Conservation (phyloP, 2,113 vertebrate species). For the rabbit (Oryctolagus cuniculus) region DNA sequence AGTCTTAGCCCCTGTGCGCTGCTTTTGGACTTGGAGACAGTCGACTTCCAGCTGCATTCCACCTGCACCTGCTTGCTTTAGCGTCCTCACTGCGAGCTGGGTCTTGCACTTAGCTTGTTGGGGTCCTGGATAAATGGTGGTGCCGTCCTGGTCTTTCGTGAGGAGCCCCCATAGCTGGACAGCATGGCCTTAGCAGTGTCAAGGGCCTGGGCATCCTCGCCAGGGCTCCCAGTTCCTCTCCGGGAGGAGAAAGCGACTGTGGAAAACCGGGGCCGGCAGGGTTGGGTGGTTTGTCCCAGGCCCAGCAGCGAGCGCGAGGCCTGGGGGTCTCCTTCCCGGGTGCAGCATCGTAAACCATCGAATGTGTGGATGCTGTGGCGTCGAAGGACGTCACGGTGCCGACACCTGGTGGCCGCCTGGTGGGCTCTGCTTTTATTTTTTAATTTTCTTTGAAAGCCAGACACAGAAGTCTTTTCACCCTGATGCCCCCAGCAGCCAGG, state of each 20-base stretch:
- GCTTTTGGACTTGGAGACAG: background rate
- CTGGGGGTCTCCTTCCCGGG: background rate
- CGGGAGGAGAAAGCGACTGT: conserved; percentile 19
- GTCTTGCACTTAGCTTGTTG: background rate
- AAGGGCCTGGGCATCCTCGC: background rate
- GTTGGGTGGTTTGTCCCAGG: background rate
- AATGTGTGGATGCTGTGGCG: too few relatives aligned
- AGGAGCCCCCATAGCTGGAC: background rate
- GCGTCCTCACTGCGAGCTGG: background rate
- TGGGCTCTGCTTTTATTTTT: too few relatives aligned
- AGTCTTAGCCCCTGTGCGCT: too few relatives aligned
- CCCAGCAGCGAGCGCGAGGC: background rate
- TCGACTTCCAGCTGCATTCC: background rate
- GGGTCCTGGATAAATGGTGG: background rate
- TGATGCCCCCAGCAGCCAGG: too few relatives aligned
- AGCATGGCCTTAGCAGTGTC: background rate
- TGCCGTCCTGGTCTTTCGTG: background rate
- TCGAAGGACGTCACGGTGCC: too few relatives aligned
- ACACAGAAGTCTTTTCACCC: too few relatives aligned
- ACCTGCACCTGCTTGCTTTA: background rate
- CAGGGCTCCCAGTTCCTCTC: background rate
- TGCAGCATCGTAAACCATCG: too few relatives aligned
- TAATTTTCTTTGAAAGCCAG: too few relatives aligned
- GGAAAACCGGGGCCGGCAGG: background rate
- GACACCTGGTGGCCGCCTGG: too few relatives aligned